Evolutionary conservation across 2,113 vertebrate species (phyloP), one percentile per base, ranked within the genome.

Genomic region (Lonchura striata): DNA sequence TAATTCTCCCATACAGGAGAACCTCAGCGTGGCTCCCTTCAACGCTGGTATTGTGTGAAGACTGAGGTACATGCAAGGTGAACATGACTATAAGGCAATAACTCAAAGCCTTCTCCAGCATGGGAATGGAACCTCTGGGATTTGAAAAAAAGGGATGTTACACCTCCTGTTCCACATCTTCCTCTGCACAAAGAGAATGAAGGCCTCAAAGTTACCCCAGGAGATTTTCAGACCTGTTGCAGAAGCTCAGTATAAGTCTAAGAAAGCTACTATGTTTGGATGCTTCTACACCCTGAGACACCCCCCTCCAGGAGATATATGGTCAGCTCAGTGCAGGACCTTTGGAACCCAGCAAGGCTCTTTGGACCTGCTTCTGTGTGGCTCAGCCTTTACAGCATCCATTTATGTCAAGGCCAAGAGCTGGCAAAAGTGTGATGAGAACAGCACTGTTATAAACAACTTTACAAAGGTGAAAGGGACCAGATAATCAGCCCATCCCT

Each of bases 41-140:
- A 2, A 2, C 3, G 7, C 83, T 70, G 63, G 50, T 28, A 64
- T 54, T 86, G 94, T 90, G 52, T 82, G 91, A 95, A 97, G 94
- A 83, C 79, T 37, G 22, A 85, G 79, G 64, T 85, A 93, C 50
- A 78, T 79, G 95, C 91, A 95, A 97, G 95, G 74, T 80, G 86
- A 94, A 92, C 68, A 42, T 15, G n/a, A 89, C 53, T 30, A 82
- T 83, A 90, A 96, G 96, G 96, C 5, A 94, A 72, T 54, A 90
- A 91, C 91, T 97, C 88, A 92, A 91, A 96, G 95, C 70, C 65
- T 95, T 95, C 42, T 68, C 83, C 66, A 94, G 79, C 71, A 95
- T 49, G 70, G 60, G 46, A 93, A 80, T 37, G 25, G 80, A 82
- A 86, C 46, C 78, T 86, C 59, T 74, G 30, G 21, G 42, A 80